phyloP scores from a whole-genome alignment of 2,888 invertebrate genomes.

The Euzophera pinguis region DNA sequence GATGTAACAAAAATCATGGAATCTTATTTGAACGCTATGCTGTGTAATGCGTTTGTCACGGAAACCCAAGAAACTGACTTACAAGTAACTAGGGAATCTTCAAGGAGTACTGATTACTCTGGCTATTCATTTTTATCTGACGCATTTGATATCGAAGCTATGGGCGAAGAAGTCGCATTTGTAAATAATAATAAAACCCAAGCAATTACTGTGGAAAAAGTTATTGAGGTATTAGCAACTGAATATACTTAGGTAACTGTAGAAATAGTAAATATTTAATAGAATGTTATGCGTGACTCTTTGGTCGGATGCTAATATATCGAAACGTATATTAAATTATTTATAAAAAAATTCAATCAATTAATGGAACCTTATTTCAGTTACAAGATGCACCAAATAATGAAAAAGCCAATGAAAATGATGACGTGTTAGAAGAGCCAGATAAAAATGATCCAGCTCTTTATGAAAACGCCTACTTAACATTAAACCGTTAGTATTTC shows the following conservation, averaged over 20 bases:
- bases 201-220: conserved; percentile 26
- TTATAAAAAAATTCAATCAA: no score
- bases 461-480: conserved; percentile 52
- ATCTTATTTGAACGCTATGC: conserved; percentile 41
- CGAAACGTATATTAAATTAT: no score
- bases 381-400: no score
- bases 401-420: conserved; percentile 12
- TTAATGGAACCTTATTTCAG: no score
- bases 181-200: conserved; percentile 35
- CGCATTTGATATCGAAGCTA: conserved; percentile 31
- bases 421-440: conserved; percentile 21
- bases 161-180: conserved; percentile 38
- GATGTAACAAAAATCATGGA: conserved; percentile 49
- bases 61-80: conserved; percentile 23
- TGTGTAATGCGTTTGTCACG: conserved; percentile 32
- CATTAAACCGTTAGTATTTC: conserved; percentile 55
- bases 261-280: no score
- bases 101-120: conserved; percentile 35
- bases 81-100: conserved; percentile 22
- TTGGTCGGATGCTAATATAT: no score
- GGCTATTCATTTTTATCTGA: conserved; percentile 51
- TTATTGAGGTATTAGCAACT: conserved; percentile 16
- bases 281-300: no score
- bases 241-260: no score
- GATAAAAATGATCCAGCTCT: conserved; percentile 32